These are phyloP conservation scores for Ctenoplectra terminalis DNA, from an alignment of 1,140 invertebrate genomes.

Conservation along the genomic window DNA sequence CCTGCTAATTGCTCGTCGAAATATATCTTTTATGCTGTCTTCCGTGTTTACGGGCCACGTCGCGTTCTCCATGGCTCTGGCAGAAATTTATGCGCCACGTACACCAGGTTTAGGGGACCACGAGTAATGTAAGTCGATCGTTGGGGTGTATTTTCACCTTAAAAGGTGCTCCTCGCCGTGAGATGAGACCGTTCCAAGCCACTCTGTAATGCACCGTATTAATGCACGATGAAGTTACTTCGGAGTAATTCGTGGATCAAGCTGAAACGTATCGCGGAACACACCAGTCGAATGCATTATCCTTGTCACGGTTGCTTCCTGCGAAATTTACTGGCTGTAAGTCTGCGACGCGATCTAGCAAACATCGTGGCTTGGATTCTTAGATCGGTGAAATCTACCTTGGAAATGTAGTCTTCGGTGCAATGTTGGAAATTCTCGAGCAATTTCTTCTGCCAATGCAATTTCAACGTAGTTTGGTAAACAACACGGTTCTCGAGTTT, in stretches of 20 bases:
- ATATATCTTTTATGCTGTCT: neutral
- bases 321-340: constrained; percentile 13
- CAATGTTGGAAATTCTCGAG: neutral
- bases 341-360: neutral
- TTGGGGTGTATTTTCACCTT: constrained; percentile 59
- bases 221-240: constrained; percentile 52
- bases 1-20: neutral
- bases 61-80: neutral
- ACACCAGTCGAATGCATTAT: constrained; percentile 15
- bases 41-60: constrained; percentile 48
- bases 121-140: constrained; percentile 63
- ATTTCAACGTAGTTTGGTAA: neutral
- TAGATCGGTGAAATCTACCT: neutral
- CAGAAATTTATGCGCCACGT: constrained; percentile 56
- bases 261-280: constrained; percentile 4
- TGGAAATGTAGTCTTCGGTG: neutral
- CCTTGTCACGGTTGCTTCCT: neutral
- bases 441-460: neutral
- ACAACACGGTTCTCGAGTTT: neutral
- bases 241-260: constrained; percentile 16
- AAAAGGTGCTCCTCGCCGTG: constrained; percentile 49
- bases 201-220: constrained; percentile 30
- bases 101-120: constrained; percentile 2
- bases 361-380: neutral
- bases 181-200: constrained; percentile 16